Evolutionary conservation across 1,140 invertebrate genomes (phyloP), one percentile per base, ranked within the genome.

Genomic region (Drusus annulatus): DNA sequence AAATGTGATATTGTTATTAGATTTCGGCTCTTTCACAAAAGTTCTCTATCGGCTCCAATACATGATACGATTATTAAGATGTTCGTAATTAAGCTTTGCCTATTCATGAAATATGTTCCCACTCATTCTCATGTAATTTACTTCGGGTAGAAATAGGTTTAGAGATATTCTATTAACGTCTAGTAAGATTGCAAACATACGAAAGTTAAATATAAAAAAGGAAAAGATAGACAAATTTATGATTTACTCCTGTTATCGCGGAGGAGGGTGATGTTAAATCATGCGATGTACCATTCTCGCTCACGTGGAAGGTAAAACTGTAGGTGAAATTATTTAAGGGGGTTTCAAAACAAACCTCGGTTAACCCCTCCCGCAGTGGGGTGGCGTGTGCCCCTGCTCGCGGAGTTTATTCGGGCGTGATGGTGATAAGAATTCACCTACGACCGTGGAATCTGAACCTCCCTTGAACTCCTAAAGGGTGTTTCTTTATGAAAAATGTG

Each of bases 361-460:
- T 71, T 23, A n/a, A 31, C 68, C 68, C 45, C 31, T 28, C 13
- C 16, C n/a, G n/a, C 50, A 69, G 17, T 19, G 69, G 51, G 69
- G 51, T 52, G 8, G 45, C n/a, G 13, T 51, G 8, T 3, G 51
- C 50, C 19, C 21, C n/a, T 25, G 51, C 21, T 25, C 17, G 69
- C 21, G 17, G 65, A 21, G 65, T 69, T 74, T 58, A 74, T 15
- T 76, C 74, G 74, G 74, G 54, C 56, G 74, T 76, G 74, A 76
- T 76, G 28, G 28, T 62, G 74, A 76, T 76, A 76, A 76, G 74
- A 76, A 62, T 62, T 76, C 74, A 74, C 69, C 69, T 74, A 52
- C 54, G 65, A 69, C 65, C 65, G 65, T 69, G 21, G 65, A 65
- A 65, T 65, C 56, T 60, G 65, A 56, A 17, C 60, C 60, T 45